These are phyloP conservation scores for Cassiopea xamachana DNA, from an alignment of 30 jellyfish, hydroid and myxozoan species.

Conservation along the genomic window DNA sequence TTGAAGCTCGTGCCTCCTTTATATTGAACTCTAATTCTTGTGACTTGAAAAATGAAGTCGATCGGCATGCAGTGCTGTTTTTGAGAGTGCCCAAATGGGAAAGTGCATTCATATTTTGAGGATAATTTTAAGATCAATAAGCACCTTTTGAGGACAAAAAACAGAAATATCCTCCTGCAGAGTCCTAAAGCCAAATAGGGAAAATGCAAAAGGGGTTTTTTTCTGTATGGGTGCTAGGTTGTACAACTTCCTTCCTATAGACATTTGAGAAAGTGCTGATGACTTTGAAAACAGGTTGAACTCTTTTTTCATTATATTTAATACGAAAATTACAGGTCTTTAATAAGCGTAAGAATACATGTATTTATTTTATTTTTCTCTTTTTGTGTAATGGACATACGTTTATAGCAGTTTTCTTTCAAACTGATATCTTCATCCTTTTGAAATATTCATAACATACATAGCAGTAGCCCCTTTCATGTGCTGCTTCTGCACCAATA, in stretches of 20 bases:
- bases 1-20: constrained; percentile 67
- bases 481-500: no score
- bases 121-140: constrained; percentile 55
- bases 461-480: no score
- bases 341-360: background rate
- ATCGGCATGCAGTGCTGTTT: constrained; percentile 53
- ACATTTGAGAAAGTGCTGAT: no score
- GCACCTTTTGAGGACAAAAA: constrained; percentile 56
- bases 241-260: no score
- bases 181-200: constrained; percentile 68
- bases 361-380: background rate
- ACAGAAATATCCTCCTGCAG: constrained; percentile 52
- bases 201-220: constrained; percentile 67
- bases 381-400: background rate
- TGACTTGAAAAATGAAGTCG: constrained; percentile 51
- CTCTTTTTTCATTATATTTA: no score
- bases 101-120: constrained; percentile 66
- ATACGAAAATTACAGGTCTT: background rate
- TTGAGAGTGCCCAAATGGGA: constrained; percentile 19
- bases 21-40: background rate
- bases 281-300: no score
- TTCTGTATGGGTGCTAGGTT: constrained; percentile 77
- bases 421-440: no score
- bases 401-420: background rate
- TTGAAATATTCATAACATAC: no score